Percentiles rank a stretch among this genome's conserved stretches.
Evolutionary conservation across 2,797 vertebrate species (phyloP).

Genomic region (Odontamblyopus lacepedii): DNA sequence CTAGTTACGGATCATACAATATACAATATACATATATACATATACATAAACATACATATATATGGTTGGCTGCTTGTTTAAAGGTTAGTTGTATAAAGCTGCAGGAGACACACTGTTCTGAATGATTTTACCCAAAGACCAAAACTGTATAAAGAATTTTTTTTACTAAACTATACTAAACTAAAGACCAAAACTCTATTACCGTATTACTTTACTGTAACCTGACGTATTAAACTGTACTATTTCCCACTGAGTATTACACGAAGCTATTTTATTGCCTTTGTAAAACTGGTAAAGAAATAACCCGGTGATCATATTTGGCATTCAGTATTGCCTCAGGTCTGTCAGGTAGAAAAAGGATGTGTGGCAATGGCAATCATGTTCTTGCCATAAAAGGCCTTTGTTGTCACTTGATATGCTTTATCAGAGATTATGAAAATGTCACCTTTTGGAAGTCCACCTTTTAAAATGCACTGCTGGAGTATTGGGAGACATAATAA

Average conservation of each 20-base stretch:
- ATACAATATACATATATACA: no score
- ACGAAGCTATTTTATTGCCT: neutral
- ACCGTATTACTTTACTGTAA: neutral
- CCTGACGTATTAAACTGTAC: neutral
- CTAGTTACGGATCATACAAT: neutral
- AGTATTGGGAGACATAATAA: neutral
- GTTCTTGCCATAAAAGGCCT: conserved; percentile 3
- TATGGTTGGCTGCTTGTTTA: neutral
- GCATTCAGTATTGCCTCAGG: neutral
- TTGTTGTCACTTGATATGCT: neutral
- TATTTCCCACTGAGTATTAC: neutral
- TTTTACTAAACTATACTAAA: no score
- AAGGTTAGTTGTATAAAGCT: neutral
- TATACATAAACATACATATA: no score
- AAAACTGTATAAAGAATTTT: neutral
- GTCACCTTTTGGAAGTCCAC: neutral
- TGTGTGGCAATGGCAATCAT: conserved; percentile 1
- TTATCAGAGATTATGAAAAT: neutral
- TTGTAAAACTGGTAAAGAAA: neutral
- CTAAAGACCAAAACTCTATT: neutral
- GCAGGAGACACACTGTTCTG: neutral
- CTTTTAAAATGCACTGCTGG: neutral
- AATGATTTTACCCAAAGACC: neutral
- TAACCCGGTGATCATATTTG: neutral
- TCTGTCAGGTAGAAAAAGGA: neutral